Evolutionary conservation across 2,797 vertebrate genomes (phyloP).

Genomic region (Phalanger gymnotis): DNA sequence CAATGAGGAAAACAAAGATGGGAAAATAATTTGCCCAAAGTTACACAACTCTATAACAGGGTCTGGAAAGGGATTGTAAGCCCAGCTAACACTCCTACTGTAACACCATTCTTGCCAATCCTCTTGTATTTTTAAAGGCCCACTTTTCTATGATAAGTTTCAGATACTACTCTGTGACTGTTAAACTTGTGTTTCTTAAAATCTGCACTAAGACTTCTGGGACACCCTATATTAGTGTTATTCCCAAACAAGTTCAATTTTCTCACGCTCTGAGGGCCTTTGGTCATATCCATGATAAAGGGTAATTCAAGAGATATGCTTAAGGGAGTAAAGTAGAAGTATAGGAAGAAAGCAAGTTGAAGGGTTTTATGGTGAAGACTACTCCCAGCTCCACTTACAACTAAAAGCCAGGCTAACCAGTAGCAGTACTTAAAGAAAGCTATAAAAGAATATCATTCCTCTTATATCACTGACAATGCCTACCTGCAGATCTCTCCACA

Average conservation of each 20-base stretch:
- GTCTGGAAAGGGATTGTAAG: background rate
- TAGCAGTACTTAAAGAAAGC: conserved; percentile 23
- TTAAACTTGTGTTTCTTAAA: conserved; percentile 1
- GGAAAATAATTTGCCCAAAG: background rate
- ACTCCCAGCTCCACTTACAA: background rate
- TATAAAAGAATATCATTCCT: background rate
- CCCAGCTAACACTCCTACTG: background rate
- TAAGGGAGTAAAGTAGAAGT: conserved; percentile 1
- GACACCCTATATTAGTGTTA: background rate
- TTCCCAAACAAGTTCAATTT: background rate
- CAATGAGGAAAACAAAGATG: background rate
- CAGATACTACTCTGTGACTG: background rate
- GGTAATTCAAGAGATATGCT: background rate
- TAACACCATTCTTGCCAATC: background rate
- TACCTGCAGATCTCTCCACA: background rate
- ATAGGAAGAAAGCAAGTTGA: background rate
- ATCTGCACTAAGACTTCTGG: conserved; percentile 16
- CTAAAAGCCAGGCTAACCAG: background rate
- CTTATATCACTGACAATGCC: conserved; percentile 11
- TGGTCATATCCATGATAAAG: background rate
- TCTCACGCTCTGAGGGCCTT: background rate
- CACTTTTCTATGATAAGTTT: background rate
- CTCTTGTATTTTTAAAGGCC: conserved; percentile 1
- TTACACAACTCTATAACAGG: background rate
- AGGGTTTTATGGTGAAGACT: background rate